Base-by-base conservation (phyloP, 2,888 invertebrate species). In the Lobophora halterata region DNA sequence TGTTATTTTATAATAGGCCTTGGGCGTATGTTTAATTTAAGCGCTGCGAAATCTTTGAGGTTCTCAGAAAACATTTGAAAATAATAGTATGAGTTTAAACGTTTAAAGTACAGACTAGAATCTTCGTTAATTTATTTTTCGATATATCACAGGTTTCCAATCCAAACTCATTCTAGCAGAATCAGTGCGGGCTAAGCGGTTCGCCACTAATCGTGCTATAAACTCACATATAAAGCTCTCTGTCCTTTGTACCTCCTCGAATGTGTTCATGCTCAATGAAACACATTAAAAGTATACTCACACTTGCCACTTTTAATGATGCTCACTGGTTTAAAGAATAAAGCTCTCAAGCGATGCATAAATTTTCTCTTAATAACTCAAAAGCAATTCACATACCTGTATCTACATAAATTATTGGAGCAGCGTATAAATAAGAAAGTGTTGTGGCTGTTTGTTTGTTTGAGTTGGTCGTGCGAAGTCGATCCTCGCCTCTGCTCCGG, bases 1-100 rank as follows among this genome's bases (percentile, higher is more conserved):
- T 71, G 65, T 68, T 62, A 72, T 70, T 69, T 70, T 67, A 70
- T 67, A 72, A 70, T 52, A 65, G 58, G 63, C 55, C 62, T 61
- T 61, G 59, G 60, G 65, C 55, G 58, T 63, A 58, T 51, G 62
- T 68, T 68, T 72, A 71, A 75, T 76, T 74, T 71, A 60, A 67
- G 58, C 63, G 58, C 31, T 36, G 40, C 47, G 46, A 49, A 30
- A 43, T 43, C 34, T 43, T 37, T 28, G 24, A 19, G 21, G 10
- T 31, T 18, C 29, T 46, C 25, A 16, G 19, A 34, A 33, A 41
- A 34, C 37, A 36, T 34, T 28, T 31, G 23, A 7, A 31, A 35
- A 41, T 41, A 35, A 35, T 35, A n/a, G n/a, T n/a, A n/a, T n/a
- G n/a, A n/a, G n/a, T 5, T 26, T 2, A 26, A 26, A 9, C 9